phyloP scores from a whole-genome alignment of 2,113 vertebrate genomes.

The Tachuris rubrigastra region DNA sequence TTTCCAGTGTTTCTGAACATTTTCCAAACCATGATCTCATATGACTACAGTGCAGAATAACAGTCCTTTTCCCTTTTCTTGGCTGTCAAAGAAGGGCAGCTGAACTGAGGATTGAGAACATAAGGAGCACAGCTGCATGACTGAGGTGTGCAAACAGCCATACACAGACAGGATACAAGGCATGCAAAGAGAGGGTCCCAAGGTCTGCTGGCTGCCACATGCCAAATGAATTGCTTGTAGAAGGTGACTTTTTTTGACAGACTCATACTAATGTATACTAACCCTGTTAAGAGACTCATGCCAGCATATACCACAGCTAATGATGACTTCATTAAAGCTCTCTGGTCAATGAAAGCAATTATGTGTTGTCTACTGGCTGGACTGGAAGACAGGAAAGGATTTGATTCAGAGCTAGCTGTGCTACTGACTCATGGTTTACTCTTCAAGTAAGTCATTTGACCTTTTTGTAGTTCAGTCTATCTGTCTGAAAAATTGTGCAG shows the following conservation, averaged over 20 bases:
- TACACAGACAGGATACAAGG: neutral
- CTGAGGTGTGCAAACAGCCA: neutral
- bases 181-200: neutral
- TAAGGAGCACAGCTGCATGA: neutral
- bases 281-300: neutral
- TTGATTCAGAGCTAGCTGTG: slow-evolving; percentile 32
- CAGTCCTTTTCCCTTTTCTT: neutral
- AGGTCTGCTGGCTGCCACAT: neutral
- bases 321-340: slow-evolving; percentile 13
- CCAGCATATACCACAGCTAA: neutral
- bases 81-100: neutral
- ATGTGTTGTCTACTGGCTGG: slow-evolving; percentile 33
- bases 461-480: slow-evolving; percentile 60
- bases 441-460: slow-evolving; percentile 66
- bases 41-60: neutral
- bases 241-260: neutral
- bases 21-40: slow-evolving; percentile 6
- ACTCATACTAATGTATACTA: neutral
- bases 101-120: fast-evolving
- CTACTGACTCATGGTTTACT: slow-evolving; percentile 66
- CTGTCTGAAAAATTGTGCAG: slow-evolving; percentile 48
- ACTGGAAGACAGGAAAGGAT: slow-evolving; percentile 30
- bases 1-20: neutral
- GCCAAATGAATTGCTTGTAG: neutral
- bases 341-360: slow-evolving; percentile 12